Conservation (phyloP, 2,797 vertebrate species). For the Megaceryle alcyon region DNA sequence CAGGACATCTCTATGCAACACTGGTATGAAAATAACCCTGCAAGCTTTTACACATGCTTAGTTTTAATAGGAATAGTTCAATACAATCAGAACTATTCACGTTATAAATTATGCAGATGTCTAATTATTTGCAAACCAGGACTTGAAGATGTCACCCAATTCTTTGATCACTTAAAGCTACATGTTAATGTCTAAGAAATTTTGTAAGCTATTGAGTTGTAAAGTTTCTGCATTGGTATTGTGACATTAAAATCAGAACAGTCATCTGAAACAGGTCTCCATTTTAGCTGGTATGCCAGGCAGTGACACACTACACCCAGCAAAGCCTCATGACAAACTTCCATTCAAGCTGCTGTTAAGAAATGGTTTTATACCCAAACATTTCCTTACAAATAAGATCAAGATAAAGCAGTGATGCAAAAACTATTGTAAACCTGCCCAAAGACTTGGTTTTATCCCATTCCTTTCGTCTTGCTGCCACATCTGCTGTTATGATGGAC, state of each 20-base stretch:
- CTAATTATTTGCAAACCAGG: background rate
- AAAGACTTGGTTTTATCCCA: background rate
- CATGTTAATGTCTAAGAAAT: background rate
- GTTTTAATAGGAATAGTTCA: background rate
- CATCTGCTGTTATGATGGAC: background rate
- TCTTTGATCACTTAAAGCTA: background rate
- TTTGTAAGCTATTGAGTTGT: background rate
- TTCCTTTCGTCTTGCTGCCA: background rate
- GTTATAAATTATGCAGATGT: background rate
- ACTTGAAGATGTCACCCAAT: background rate
- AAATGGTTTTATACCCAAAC: background rate
- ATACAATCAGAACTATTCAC: background rate
- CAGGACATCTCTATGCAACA: background rate
- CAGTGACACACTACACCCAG: background rate
- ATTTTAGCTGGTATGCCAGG: background rate
- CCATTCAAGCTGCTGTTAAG: background rate
- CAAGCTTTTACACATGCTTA: background rate
- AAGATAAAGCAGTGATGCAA: background rate
- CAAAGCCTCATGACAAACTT: background rate
- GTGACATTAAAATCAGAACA: background rate
- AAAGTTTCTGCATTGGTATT: background rate
- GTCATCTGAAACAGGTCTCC: background rate
- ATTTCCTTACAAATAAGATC: background rate
- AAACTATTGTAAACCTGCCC: background rate
- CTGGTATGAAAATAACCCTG: background rate